Percentiles rank a stretch among this genome's conserved stretches.
phyloP scores from a whole-genome alignment of 2,113 vertebrate species.

The Xiphorhynchus elegans region DNA sequence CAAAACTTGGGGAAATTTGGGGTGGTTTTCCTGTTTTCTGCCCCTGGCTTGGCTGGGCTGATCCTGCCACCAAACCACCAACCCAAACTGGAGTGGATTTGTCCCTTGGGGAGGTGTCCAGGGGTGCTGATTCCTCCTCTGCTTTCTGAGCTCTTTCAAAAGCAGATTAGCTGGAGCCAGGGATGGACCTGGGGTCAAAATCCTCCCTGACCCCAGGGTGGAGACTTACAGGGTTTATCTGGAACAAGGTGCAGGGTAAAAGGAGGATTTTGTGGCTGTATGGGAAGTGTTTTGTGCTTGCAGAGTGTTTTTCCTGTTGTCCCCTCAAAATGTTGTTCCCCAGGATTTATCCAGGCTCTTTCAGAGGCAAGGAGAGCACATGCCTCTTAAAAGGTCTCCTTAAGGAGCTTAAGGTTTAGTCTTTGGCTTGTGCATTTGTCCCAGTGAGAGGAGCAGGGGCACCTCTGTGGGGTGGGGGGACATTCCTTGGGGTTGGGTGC shows the following conservation, averaged over 20 bases:
- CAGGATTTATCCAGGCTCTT: not conserved
- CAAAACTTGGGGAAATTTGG: fast-evolving
- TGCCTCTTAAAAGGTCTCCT: not conserved
- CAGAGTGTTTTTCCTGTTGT: not conserved
- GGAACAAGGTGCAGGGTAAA: fast-evolving
- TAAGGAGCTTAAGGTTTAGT: not conserved
- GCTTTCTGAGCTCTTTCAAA: not conserved
- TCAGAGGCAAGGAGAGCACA: not conserved
- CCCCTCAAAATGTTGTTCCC: fast-evolving
- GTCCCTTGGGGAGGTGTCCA: too few relatives aligned
- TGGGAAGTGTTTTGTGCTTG: fast-evolving
- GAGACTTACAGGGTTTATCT: not conserved
- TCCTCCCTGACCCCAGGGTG: not conserved
- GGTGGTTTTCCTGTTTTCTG: fast-evolving
- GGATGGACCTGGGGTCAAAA: not conserved
- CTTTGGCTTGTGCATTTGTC: fast-evolving
- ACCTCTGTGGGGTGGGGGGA: not conserved
- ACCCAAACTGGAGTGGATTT: not conserved
- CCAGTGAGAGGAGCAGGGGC: fast-evolving
- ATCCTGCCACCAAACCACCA: not conserved
- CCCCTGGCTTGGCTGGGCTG: not conserved
- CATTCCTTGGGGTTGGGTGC: not conserved
- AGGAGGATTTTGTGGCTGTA: fast-evolving
- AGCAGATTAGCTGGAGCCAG: not conserved
- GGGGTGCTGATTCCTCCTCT: not conserved